A percentile compares a stretch with the other conserved stretches of the same genome.
phyloP scores from a whole-genome alignment of 2,113 vertebrate species.

The Dasypus novemcinctus region DNA sequence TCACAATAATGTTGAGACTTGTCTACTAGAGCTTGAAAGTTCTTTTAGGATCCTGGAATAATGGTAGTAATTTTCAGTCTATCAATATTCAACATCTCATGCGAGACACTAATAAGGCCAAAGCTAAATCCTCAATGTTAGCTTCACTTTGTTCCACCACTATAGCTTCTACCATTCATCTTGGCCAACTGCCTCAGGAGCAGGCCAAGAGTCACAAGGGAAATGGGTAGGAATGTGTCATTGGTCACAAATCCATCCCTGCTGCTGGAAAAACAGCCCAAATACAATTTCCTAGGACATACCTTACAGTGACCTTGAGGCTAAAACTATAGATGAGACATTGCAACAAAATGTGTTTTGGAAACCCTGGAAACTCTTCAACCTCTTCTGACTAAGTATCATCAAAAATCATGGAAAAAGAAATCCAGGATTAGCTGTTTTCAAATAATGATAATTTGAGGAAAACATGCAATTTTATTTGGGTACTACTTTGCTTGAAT shows the following conservation, averaged over 20 bases:
- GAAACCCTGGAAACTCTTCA: conserved; percentile 12
- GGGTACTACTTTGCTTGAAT: neutral
- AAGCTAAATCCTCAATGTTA: neutral
- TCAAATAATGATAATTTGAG: conserved; percentile 19
- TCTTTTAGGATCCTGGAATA: conserved; percentile 21
- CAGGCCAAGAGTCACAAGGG: neutral
- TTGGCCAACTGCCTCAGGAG: conserved; percentile 6
- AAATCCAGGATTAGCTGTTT: conserved; percentile 20
- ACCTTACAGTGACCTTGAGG: neutral
- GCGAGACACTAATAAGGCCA: neutral
- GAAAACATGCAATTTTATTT: neutral
- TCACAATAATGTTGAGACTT: conserved; percentile 4
- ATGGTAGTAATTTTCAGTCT: conserved; percentile 28
- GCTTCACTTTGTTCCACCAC: neutral
- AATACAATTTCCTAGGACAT: neutral
- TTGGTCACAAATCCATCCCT: conserved; percentile 31
- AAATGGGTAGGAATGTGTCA: conserved; percentile 17
- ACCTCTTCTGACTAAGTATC: neutral
- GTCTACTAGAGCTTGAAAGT: conserved; percentile 22
- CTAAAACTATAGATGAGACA: conserved; percentile 18
- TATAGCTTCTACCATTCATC: neutral
- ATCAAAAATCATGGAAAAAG: conserved; percentile 23
- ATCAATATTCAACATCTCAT: neutral
- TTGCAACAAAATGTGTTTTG: conserved; percentile 29
- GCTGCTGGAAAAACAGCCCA: neutral